A percentile compares a stretch with the other conserved stretches of the same genome.
Conservation (phyloP, 2,888 invertebrate genomes). For the Ornithoptera alexandrae region DNA sequence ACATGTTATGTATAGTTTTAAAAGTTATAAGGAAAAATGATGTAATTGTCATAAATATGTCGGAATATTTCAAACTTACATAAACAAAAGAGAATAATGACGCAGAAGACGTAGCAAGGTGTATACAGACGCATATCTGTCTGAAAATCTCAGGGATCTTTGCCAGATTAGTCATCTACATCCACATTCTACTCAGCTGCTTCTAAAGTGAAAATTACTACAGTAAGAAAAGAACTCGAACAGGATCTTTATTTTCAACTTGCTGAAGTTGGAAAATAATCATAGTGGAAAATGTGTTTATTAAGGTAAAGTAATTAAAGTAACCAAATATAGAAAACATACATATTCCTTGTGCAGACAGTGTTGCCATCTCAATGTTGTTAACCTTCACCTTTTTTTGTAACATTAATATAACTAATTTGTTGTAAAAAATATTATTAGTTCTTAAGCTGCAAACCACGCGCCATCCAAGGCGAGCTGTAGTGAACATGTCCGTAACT, state of each 20-base stretch:
- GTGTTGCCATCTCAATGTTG: neutral
- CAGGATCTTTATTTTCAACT: neutral
- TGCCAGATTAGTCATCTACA: too few species aligned
- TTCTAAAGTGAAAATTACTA: too few species aligned
- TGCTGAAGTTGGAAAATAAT: neutral
- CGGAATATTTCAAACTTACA: neutral
- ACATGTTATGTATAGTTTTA: neutral
- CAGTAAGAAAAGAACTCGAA: too few species aligned
- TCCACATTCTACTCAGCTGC: too few species aligned
- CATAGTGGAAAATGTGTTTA: neutral
- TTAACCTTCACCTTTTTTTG: neutral
- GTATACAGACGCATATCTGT: too few species aligned
- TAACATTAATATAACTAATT: neutral
- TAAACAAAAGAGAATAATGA: neutral
- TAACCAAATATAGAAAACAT: neutral
- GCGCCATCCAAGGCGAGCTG: neutral
- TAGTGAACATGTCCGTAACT: neutral
- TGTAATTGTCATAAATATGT: too few species aligned
- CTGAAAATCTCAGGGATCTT: too few species aligned
- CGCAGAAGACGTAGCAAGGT: neutral
- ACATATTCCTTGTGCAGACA: neutral
- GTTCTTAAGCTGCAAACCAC: neutral
- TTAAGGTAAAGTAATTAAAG: neutral
- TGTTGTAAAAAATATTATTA: conserved; percentile 1
- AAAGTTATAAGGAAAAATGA: too few species aligned